Base-by-base conservation (phyloP, 1,140 invertebrate genomes). In the Glossosoma conforme region DNA sequence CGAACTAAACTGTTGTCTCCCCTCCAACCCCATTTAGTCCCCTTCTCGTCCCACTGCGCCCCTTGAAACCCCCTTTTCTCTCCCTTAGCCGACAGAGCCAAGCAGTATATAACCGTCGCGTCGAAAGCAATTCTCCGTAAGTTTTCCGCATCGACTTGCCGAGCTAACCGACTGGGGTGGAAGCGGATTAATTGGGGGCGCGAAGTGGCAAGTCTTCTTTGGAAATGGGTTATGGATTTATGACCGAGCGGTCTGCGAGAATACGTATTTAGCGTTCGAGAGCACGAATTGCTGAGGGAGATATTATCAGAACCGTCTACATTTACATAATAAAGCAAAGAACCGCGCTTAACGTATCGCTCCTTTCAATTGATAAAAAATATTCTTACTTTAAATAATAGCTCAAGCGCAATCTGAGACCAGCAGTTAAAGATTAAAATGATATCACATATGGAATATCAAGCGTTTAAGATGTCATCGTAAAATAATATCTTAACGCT, bases 91-190 rank as follows among this genome's bases (percentile, higher is more conserved):
- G 19, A 44, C 33, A 44, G 43, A 28, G 33, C n/a, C 43, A n/a
- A 19, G 43, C 30, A 33, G 28, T 44, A 33, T 44, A 33, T 44
- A 33, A 13, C 43, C 25, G 18, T 20, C 20, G 43, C 43, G 43
- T 44, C 43, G 43, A 44, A 44, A 44, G 43, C 28, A 33, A 44
- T 44, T 44, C 43, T 44, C 28, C 43, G n/a, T 32, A 33, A 44
- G 43, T 44, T 44, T 44, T 32, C 33, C 14, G 43, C 43, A 17
- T 18, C 13, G n/a, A 20, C 28, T 28, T 21, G 30, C n/a, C 2
- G n/a, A 13, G 30, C 19, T 13, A 18, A 3, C 11, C 11, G n/a
- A 19, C 8, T 15, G 28, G 43, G 28, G 28, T 28, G 9, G 17
- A 14, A 22, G 40, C 43, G 35, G 44, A 37, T 37, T 46, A 46